Conservation (phyloP, 2,113 vertebrate species). For the Crocuta crocuta region DNA sequence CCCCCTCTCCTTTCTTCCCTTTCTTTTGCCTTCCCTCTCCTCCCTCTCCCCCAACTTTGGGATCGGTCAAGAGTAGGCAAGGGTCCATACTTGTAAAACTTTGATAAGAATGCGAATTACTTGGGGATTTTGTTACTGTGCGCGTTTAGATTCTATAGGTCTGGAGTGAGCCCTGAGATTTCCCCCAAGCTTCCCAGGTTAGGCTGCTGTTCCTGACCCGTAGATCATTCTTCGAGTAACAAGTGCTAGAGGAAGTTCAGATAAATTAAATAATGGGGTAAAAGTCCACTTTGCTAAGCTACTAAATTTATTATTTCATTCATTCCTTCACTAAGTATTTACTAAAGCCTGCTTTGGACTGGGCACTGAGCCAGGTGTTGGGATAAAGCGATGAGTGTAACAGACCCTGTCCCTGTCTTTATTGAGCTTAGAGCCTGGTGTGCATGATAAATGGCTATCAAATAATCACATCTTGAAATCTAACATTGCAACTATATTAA, state of each 20-base stretch:
- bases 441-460: background rate
- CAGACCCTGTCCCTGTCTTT: background rate
- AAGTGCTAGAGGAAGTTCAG: background rate
- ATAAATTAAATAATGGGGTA: background rate
- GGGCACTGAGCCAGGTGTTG: background rate
- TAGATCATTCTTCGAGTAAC: background rate
- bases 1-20: accelerated
- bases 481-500: background rate
- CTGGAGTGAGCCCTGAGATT: background rate
- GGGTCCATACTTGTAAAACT: background rate
- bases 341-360: slow-evolving; percentile 11
- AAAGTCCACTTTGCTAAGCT: background rate
- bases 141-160: background rate
- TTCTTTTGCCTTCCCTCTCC: background rate
- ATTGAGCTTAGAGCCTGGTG: background rate
- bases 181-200: background rate
- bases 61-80: background rate
- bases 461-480: background rate
- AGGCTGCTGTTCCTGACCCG: background rate
- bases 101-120: background rate
- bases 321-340: slow-evolving; percentile 10
- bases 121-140: background rate
- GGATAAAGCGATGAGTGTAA: background rate
- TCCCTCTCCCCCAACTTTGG: background rate
- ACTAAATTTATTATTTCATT: slow-evolving; percentile 45